Evolutionary conservation across 1,140 invertebrate species (phyloP).

Genomic region (Drosophila insularis): DNA sequence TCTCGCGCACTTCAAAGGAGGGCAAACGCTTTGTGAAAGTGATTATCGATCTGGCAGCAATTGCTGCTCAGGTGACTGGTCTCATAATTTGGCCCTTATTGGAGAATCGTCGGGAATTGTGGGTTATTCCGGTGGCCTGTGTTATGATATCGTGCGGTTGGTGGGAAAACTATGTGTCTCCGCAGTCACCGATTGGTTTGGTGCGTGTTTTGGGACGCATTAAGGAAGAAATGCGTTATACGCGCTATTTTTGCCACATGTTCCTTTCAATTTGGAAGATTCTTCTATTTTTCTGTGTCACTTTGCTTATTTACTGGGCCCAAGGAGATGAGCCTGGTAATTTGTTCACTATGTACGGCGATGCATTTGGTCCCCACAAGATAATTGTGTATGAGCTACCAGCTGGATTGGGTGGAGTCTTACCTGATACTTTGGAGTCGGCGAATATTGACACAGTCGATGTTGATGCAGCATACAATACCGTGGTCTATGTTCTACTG

Average conservation of each 20-base stretch:
- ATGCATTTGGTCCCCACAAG: slow-evolving; percentile 90
- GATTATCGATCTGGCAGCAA: slow-evolving; percentile 91
- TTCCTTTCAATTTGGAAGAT: slow-evolving; percentile 96
- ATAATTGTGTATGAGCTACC: slow-evolving; percentile 90
- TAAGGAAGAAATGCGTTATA: slow-evolving; percentile 90
- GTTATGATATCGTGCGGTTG: slow-evolving; percentile 94
- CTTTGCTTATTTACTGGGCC: slow-evolving; percentile 89
- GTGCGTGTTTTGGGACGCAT: slow-evolving; percentile 91
- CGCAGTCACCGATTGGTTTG: slow-evolving; percentile 90
- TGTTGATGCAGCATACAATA: slow-evolving; percentile 87
- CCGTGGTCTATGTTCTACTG: slow-evolving; percentile 90
- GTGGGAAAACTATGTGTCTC: slow-evolving; percentile 98
- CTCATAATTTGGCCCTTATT: slow-evolving; percentile 94
- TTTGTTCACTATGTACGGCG: slow-evolving; percentile 89
- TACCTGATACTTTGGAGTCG: slow-evolving; percentile 89
- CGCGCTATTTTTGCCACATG: slow-evolving; percentile 94
- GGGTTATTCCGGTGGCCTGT: slow-evolving; percentile 92
- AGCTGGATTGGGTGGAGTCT: slow-evolving; percentile 83
- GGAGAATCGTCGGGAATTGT: slow-evolving; percentile 87
- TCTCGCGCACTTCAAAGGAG: slow-evolving; percentile 91
- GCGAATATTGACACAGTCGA: slow-evolving; percentile 88
- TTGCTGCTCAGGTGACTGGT: slow-evolving; percentile 93
- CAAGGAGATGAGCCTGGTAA: slow-evolving; percentile 90
- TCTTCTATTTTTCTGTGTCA: slow-evolving; percentile 89
- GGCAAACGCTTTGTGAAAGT: slow-evolving; percentile 91